A percentile compares a stretch with the other conserved stretches of the same genome.
phyloP scores from a whole-genome alignment of 2,113 vertebrate genomes.

The Apeltes quadracus region DNA sequence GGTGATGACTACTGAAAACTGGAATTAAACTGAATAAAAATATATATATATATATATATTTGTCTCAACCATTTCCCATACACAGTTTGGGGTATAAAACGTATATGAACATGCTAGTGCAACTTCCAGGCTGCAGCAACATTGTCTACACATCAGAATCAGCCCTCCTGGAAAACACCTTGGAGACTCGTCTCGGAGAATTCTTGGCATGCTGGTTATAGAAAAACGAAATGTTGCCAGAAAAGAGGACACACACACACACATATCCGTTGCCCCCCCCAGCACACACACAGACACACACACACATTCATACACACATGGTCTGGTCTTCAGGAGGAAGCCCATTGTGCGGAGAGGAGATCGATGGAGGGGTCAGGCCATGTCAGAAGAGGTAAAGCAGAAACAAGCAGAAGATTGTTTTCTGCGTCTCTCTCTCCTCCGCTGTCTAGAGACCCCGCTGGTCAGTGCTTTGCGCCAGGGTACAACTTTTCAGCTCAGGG shows the following conservation, averaged over 20 bases:
- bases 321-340: slow-evolving; percentile 66
- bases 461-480: slow-evolving; percentile 60
- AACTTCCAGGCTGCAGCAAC: slow-evolving; percentile 19
- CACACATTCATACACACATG: slow-evolving; percentile 19
- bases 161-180: slow-evolving; percentile 53
- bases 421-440: slow-evolving; percentile 61
- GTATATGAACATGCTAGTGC: slow-evolving; percentile 4
- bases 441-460: slow-evolving; percentile 64
- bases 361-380: slow-evolving; percentile 73
- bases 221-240: slow-evolving; percentile 59
- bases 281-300: slow-evolving; percentile 14
- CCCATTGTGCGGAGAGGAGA: slow-evolving; percentile 72
- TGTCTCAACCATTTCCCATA: background rate
- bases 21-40: background rate
- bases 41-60: background rate
- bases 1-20: slow-evolving; percentile 6
- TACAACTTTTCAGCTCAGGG: slow-evolving; percentile 63
- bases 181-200: slow-evolving; percentile 50
- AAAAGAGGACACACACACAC: slow-evolving; percentile 51
- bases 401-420: slow-evolving; percentile 79
- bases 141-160: slow-evolving; percentile 50
- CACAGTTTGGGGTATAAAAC: slow-evolving; percentile 1
- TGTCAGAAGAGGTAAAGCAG: slow-evolving; percentile 76
- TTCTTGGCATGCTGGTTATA: slow-evolving; percentile 51
- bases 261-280: slow-evolving; percentile 20